A percentile compares a stretch with the other conserved stretches of the same genome.
Evolutionary conservation across 2,888 invertebrate species (phyloP).

Genomic region (Torymus texanus): DNA sequence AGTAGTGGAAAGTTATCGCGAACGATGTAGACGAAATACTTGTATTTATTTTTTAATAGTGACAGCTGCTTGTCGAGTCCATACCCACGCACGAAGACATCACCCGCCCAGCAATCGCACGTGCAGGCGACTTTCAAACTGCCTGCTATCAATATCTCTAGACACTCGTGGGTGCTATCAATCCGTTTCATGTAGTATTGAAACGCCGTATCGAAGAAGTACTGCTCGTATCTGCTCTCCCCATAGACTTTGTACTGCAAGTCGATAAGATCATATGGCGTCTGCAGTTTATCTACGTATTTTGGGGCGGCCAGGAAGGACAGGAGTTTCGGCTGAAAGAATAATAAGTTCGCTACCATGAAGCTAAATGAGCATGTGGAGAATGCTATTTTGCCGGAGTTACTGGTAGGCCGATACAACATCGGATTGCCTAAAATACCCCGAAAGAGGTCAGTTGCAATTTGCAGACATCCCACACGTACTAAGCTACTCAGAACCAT

Average conservation of each 20-base stretch:
- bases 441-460: not conserved
- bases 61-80: too few relatives aligned
- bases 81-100: too few relatives aligned
- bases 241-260: not conserved
- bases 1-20: constrained; percentile 7
- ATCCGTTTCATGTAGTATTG: not conserved
- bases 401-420: not conserved
- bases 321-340: not conserved
- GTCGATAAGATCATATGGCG: not conserved
- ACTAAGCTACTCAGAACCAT: not conserved
- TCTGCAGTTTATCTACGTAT: not conserved
- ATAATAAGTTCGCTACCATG: not conserved
- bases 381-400: not conserved
- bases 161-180: not conserved
- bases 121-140: not conserved
- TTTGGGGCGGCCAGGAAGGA: not conserved
- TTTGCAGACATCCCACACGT: not conserved
- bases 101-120: constrained; percentile 13
- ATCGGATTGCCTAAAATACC: not conserved
- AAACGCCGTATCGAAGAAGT: not conserved
- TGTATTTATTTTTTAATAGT: not conserved
- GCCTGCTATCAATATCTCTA: not conserved
- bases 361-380: not conserved
- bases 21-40: constrained; percentile 11
- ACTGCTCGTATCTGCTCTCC: constrained; percentile 9